phyloP scores from a whole-genome alignment of 2,797 vertebrate genomes.

The Pangasius krempfi region DNA sequence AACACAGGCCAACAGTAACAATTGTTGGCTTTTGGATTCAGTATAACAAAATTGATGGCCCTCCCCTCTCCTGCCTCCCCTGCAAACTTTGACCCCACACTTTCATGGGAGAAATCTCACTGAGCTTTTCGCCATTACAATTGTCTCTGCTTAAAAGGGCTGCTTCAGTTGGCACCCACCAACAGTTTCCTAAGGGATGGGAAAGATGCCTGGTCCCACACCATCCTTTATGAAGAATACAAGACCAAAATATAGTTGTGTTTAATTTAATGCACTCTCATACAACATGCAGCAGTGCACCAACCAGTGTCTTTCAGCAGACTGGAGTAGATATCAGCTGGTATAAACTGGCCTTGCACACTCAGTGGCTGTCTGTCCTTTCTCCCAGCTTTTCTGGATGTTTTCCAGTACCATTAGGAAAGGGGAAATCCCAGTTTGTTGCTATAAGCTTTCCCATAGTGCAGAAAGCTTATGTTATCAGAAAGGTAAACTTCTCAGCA shows the following conservation, averaged over 20 bases:
- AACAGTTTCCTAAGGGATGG: slow-evolving; percentile 36
- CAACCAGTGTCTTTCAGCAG: slow-evolving; percentile 55
- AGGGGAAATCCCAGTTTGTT: slow-evolving; percentile 90
- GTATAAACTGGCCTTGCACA: slow-evolving; percentile 68
- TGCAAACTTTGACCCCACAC: slow-evolving; percentile 69
- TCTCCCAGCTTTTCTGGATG: slow-evolving; percentile 78
- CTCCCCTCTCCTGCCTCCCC: slow-evolving; percentile 62
- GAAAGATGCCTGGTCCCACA: slow-evolving; percentile 42
- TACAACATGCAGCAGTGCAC: slow-evolving; percentile 47
- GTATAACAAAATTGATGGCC: slow-evolving; percentile 91
- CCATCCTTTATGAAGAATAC: slow-evolving; percentile 48
- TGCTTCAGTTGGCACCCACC: slow-evolving; percentile 56
- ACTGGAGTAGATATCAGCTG: slow-evolving; percentile 69
- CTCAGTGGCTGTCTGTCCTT: slow-evolving; percentile 70
- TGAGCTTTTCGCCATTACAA: slow-evolving; percentile 58
- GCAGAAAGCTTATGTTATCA: slow-evolving; percentile 90
- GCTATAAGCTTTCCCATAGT: slow-evolving; percentile 89
- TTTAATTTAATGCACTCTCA: slow-evolving; percentile 28
- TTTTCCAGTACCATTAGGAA: slow-evolving; percentile 82
- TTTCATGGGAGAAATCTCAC: slow-evolving; percentile 78
- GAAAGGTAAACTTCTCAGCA: slow-evolving; percentile 90
- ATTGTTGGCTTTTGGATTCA: slow-evolving; percentile 95
- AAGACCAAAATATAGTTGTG: slow-evolving; percentile 21
- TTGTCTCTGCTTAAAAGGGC: slow-evolving; percentile 54
- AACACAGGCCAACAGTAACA: slow-evolving; percentile 95